Base-by-base conservation (phyloP, 2,888 invertebrate species). In the Philhelius pedissequus region DNA sequence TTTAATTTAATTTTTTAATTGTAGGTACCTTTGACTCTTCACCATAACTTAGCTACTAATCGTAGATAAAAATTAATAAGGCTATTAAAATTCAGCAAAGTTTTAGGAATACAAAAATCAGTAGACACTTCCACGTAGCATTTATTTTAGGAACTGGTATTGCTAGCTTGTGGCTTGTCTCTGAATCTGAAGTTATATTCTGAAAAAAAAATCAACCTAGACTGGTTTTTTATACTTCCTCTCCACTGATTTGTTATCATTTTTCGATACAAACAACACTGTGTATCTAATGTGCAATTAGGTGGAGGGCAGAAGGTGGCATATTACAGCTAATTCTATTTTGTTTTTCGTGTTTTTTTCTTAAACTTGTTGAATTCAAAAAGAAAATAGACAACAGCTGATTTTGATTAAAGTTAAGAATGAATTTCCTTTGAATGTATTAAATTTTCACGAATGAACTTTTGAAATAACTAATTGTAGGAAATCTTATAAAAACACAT, bases 1-100 rank as follows among this genome's bases (percentile, higher is more conserved):
- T 52, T 25, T 52, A 15, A 9, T 11, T 38, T 8, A 15, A n/a
- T n/a, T 25, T 38, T 9, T 45, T 4, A n/a, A 32, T 43, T 40
- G 70, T 64, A 83, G 50, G 70, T 64, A 83, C 83, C 83, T 83
- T 66, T 58, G 74, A 58, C 70, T 40, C 45, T 50, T 45, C 52
- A 70, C 35, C 83, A 83, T 83, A 38, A 75, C 70, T 78, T 70
- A 58, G 30, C 18, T 15, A 70, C 43, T 40, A 73, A 25, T 54
- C 40, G 15, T 30, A 20, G 22, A 30, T 22, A 50, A 35, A 73
- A 48, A 15, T 22, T 71, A 27, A 38, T 2, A 1, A 25, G n/a
- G 45, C 18, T 6, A 13, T 18, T 22, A 9, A 9, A 40, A 60
- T 20, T n/a, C 27, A 30, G 6, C 25, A 5, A 40, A 15, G 7